Base-by-base conservation (phyloP, 2,113 vertebrate genomes). In the Condylura cristata region DNA sequence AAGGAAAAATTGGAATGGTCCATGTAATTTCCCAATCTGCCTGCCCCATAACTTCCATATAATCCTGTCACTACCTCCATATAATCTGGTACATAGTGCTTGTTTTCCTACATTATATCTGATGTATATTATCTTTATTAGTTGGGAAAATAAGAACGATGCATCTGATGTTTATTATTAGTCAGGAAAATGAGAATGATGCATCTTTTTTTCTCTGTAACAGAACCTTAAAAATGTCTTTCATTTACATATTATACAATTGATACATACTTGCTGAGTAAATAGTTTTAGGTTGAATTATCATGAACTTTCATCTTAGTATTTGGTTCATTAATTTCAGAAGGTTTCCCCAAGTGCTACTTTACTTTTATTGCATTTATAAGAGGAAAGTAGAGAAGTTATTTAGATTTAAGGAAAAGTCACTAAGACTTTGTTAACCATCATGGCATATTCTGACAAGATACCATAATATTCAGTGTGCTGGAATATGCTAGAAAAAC, bases 341-440 rank as follows among this genome's bases (percentile, higher is more conserved):
- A 51, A 28, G 39, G 8, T 7, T 80, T 89, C 16, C 6, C 13
- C 37, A 34, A 39, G 22, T 74, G 10, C 18, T 72, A 6, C 65
- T 10, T 84, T 72, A n/a, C 13, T 72, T 92, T n/a, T 83, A 68
- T 8, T 20, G 14, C 86, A 79, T 12, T 9, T 81, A 60, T 1
- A 56, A 68, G 30, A 81, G 8, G 16, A 80, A 81, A 95, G 8
- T 30, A 34, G 37, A 1, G 72, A 72, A 91, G 4, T 5, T 24
- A 44, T 94, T 93, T 71, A 92, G 84, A 92, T 85, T 10, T 90
- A 88, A 94, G 28, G 53, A 51, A 41, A 87, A 80, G 63, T 76
- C 8, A 87, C 83, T 20, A 82, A 85, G 26, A 61, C 41, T 85
- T 34, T 85, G 48, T 53, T 66, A 75, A 53, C 32, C 32, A 39